Conservation (phyloP, 1,140 invertebrate genomes). For the Kradibia gibbosae region DNA sequence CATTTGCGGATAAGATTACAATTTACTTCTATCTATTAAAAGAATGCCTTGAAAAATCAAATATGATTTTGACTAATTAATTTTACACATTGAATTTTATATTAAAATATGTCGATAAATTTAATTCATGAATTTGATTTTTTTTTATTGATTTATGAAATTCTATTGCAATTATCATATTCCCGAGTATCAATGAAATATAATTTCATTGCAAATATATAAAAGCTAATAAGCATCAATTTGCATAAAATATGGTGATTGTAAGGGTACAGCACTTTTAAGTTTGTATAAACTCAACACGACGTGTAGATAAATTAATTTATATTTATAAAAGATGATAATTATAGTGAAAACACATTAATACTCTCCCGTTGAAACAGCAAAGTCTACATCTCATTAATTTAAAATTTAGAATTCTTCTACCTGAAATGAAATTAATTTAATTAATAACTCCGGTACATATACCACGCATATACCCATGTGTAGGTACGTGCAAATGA, state of each 20-base stretch:
- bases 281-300: too few relatives aligned
- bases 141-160: not conserved
- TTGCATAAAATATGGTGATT: too few relatives aligned
- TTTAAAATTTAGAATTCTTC: not conserved
- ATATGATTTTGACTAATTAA: too few relatives aligned
- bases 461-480: not conserved
- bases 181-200: too few relatives aligned
- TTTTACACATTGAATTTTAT: not conserved
- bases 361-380: not conserved
- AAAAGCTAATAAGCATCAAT: too few relatives aligned
- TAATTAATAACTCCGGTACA: conserved; percentile 22
- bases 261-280: too few relatives aligned
- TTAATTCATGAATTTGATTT: not conserved
- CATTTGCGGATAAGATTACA: too few relatives aligned
- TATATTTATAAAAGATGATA: not conserved
- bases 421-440: conserved; percentile 8
- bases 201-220: too few relatives aligned
- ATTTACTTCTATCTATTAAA: too few relatives aligned
- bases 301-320: not conserved
- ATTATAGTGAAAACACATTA: not conserved
- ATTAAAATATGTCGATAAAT: too few relatives aligned
- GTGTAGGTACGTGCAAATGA: not conserved
- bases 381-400: not conserved
- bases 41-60: too few relatives aligned
- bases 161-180: too few relatives aligned